Base-by-base conservation (phyloP, 2,888 invertebrate species). In the Anthophora plumipes region DNA sequence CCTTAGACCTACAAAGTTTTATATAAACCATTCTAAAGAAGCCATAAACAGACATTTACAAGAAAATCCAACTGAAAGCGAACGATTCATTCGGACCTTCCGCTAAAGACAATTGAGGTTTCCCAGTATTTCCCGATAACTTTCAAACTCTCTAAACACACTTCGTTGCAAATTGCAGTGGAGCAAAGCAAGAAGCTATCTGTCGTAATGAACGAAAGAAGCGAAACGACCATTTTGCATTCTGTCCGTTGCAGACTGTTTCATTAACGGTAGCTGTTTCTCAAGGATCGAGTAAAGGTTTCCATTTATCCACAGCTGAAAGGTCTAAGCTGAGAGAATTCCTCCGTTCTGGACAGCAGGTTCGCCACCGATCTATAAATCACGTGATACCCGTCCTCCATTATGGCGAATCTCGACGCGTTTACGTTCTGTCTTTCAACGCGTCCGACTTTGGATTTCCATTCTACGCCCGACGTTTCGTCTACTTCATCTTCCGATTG, bases 381-480 rank as follows among this genome's bases (percentile, higher is more conserved):
- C 84, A 86, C 80, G 57, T 57, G 79, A 84, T 81, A 77, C 84
- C 77, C 84, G 67, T 77, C 75, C 68, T 63, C 79, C 75, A 80
- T 85, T 82, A 84, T 75, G 82, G 82, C 82, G 74, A 82, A 76
- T 82, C 76, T 70, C 77, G 41, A 48, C 61, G 60, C 70, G 64
- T 68, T 31, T 31, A 74, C 61, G 39, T 50, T 72, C 78, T 70
- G 83, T 70, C 76, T 70, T 63, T 43, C 57, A 52, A 25, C 46
- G 48, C 9, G 64, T 72, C 75, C 72, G 67, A 79, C 79, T 83
- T 82, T 31, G 59, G 67, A 68, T 76, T 82, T 82, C 67, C 79
- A 82, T 82, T 73, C 43, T 79, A 37, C 7, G 61, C 55, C 76
- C 63, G 82, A 73, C 73, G 67, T 72, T 69, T 76, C 78, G 63